Base-by-base conservation (phyloP, 2,113 vertebrate species). In the Ginglymostoma cirratum region DNA sequence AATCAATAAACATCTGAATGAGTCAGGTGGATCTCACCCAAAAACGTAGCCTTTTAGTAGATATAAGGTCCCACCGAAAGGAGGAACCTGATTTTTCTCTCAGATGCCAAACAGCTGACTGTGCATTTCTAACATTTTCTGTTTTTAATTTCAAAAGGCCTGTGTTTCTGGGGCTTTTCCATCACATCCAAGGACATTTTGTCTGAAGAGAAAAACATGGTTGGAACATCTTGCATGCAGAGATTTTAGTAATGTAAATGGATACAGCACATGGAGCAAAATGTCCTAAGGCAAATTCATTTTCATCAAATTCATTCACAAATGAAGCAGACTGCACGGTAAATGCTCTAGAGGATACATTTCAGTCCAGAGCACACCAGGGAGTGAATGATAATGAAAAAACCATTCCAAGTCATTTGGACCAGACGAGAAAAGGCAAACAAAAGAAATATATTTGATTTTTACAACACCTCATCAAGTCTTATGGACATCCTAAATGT, bases 201-300 rank as follows among this genome's bases (percentile, higher is more conserved):
- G n/a, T 66, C 61, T 93, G 61, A 66, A 66, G n/a, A 67, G 89
- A 66, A 93, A 67, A 67, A 66, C 89, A 66, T 93, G 89, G 15
- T 38, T 65, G 61, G 61, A 93, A 93, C 89, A 93, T 67, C 89
- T 93, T 93, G 89, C 61, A 67, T 93, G 15, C 61, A 93, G 89
- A 93, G 89, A 92, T 66, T 93, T 66, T 93, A 66, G 61, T 67
- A n/a, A 93, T 93, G 66, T 66, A 93, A 93, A 67, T 66, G 30
- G 61, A 66, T 67, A 10, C 89, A 67, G 55, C 61, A 93, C 89
- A 93, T 93, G 89, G 89, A 61, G n/a, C 89, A 67, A 66, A 93
- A 66, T 66, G 65, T 93, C 89, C 66, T 67, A 8, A 93, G 89
- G 89, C 89, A 93, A 66, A 65, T 66, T 93, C 61, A 66, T 66